phyloP scores from a whole-genome alignment of 2,797 vertebrate genomes.

The Crocidura indochinensis region DNA sequence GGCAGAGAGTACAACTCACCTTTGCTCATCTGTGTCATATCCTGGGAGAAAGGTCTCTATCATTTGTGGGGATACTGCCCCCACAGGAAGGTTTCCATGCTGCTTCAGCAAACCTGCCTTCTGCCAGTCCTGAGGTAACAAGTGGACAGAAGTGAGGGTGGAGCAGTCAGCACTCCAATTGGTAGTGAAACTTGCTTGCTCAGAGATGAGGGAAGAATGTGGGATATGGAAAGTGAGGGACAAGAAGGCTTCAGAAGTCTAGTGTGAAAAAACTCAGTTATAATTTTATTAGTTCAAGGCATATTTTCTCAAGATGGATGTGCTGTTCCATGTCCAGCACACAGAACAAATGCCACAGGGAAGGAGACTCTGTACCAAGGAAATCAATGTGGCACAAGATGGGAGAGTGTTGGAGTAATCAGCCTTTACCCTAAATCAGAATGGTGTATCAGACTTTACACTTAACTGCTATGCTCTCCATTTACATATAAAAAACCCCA shows the following conservation, averaged over 20 bases:
- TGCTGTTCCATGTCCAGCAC: no score
- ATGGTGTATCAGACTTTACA: no score
- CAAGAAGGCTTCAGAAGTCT: not conserved
- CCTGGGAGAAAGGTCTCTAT: not conserved
- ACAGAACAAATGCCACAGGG: no score
- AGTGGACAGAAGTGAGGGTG: conserved; percentile 60
- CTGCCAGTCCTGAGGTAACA: conserved; percentile 63
- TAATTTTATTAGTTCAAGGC: no score
- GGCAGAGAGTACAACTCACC: not conserved
- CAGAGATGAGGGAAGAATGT: not conserved
- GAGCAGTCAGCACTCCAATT: not conserved
- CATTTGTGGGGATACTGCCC: not conserved
- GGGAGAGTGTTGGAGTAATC: no score
- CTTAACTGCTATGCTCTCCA: no score
- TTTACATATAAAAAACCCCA: no score
- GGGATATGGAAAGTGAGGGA: not conserved
- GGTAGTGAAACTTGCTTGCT: not conserved
- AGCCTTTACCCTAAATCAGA: no score
- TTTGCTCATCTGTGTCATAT: not conserved
- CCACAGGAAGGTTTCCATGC: not conserved
- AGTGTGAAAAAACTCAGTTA: no score
- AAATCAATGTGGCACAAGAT: no score
- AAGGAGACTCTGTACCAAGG: no score
- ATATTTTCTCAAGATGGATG: no score
- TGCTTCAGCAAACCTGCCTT: conserved; percentile 64